Conservation (phyloP, 2,113 vertebrate genomes). For the Pardalotus punctatus region DNA sequence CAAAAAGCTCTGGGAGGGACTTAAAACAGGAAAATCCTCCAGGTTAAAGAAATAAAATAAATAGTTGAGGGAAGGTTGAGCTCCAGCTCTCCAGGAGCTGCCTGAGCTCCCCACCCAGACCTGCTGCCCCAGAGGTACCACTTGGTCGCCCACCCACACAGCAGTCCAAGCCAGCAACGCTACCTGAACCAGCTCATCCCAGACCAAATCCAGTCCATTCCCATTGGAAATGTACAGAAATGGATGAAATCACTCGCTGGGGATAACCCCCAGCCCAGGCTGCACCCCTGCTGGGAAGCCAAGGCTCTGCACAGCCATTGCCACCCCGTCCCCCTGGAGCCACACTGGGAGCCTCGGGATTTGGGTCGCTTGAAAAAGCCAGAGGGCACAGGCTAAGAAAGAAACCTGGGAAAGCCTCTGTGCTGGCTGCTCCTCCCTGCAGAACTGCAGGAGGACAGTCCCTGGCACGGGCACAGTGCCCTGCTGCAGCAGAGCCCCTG, state of each 20-base stretch:
- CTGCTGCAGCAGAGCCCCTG: background rate
- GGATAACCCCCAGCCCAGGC: background rate
- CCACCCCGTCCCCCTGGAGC: background rate
- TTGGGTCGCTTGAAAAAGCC: background rate
- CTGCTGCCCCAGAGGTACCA: background rate
- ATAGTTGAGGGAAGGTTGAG: background rate
- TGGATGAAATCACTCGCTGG: background rate
- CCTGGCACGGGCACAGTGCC: background rate
- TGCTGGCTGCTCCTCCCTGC: background rate
- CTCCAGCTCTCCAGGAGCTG: background rate
- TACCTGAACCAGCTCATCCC: background rate
- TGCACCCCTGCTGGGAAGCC: background rate
- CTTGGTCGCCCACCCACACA: background rate
- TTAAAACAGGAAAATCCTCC: background rate
- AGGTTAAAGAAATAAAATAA: background rate
- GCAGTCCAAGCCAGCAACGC: background rate
- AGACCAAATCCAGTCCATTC: background rate
- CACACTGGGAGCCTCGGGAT: fast-evolving
- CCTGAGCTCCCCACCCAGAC: background rate
- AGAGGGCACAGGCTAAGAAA: background rate
- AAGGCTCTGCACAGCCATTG: background rate
- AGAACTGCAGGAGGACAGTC: background rate
- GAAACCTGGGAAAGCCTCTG: background rate
- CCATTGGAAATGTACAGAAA: background rate
- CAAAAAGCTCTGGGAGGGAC: background rate